Percentiles rank a stretch among this genome's conserved stretches.
These are phyloP conservation scores for Chrysoperla carnea DNA, from an alignment of 1,140 invertebrate genomes.

Conservation along the genomic window DNA sequence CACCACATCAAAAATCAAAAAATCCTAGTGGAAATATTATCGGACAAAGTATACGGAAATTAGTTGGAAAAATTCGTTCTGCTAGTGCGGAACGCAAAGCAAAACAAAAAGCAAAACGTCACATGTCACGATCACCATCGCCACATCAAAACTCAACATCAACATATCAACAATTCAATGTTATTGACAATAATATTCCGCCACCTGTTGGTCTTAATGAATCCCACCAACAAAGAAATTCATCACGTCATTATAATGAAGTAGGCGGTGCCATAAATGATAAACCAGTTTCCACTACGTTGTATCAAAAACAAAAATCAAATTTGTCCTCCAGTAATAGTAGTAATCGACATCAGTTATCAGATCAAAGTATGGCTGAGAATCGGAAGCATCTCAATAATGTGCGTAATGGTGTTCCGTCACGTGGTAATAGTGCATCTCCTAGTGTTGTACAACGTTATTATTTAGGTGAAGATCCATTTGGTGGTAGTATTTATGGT, in stretches of 20 bases:
- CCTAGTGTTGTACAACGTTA: slow-evolving; percentile 46
- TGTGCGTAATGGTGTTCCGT: slow-evolving; percentile 1
- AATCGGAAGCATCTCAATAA: slow-evolving; percentile 1
- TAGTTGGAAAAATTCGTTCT: slow-evolving; percentile 59
- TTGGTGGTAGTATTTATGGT: slow-evolving; percentile 59
- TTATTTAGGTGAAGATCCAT: slow-evolving; percentile 68
- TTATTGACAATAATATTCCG: slow-evolving; percentile 33
- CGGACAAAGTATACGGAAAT: slow-evolving; percentile 51
- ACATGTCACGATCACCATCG: slow-evolving; percentile 30
- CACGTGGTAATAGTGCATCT: slow-evolving; percentile 15
- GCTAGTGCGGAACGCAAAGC: slow-evolving; percentile 52
- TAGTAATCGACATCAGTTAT: background rate
- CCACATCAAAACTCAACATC: slow-evolving; percentile 12
- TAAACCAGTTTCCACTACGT: background rate
- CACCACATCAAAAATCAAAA: slow-evolving; percentile 21
- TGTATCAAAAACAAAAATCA: slow-evolving; percentile 1
- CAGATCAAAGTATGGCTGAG: slow-evolving; percentile 4
- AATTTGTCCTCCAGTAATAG: no score
- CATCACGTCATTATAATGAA: slow-evolving; percentile 9
- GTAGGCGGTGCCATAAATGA: slow-evolving; percentile 7
- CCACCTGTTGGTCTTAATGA: slow-evolving; percentile 18
- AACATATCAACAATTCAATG: slow-evolving; percentile 40
- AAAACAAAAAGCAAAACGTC: slow-evolving; percentile 25
- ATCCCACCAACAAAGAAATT: slow-evolving; percentile 1
- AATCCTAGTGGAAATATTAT: slow-evolving; percentile 19